Evolutionary conservation across 2,888 invertebrate species (phyloP), one percentile per base, ranked within the genome.

Genomic region (Chymomyza amoena): DNA sequence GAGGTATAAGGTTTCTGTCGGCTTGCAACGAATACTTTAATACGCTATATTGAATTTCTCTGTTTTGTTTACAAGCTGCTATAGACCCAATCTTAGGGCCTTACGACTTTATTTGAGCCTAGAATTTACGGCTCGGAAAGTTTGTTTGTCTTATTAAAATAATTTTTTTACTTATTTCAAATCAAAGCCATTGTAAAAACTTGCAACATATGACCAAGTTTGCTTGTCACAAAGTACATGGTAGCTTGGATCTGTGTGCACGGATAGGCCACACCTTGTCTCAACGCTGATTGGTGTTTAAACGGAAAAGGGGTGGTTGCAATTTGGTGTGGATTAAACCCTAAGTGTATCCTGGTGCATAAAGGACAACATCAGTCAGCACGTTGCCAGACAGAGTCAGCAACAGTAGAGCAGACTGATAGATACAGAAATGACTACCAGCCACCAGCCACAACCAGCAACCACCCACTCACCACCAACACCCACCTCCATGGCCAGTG

Each of bases 261-360:
- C 15, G 13, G 45, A 39, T 74, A 81, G 88, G 89, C 89, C 89
- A 89, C 89, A 91, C 91, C 91, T 89, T 89, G 87, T 80, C 90
- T 90, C 84, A 84, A 80, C 81, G 87, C 89, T 91, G 90, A 91
- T 91, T 91, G 91, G 91, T 87, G 85, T 77, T 79, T 79, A 74
- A 78, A 81, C 88, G 86, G 83, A 88, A 88, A 89, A 89, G 87
- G 90, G 88, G 90, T 89, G 90, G 85, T 64, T 78, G 77, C 71
- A 61, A 69, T 69, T 80, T 78, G 79, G 81, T 84, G 83, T 74
- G 88, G 90, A 89, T 89, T 90, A 90, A 89, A 85, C 78, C 81
- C 83, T 82, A 87, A 84, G 80, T 80, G 79, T 81, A 82, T 86
- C 88, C 84, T 82, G 85, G 75, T 77, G 79, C 77, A 81, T 70